Percentiles rank a stretch among this genome's conserved stretches.
Conservation (phyloP, 2,113 vertebrate genomes). For the Brienomyrus brachyistius region DNA sequence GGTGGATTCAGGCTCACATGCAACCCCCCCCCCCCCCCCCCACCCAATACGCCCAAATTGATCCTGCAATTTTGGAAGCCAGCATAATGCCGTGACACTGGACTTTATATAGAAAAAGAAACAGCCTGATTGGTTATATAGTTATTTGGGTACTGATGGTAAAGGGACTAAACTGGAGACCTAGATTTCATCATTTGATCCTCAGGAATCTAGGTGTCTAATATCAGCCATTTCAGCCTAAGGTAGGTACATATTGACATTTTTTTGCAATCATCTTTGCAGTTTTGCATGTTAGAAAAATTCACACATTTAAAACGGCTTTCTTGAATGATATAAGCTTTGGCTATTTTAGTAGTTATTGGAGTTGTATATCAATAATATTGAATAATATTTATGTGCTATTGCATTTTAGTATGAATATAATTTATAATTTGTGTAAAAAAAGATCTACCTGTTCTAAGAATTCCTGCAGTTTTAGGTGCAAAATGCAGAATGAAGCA, state of each 20-base stretch:
- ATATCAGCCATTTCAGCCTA: background rate
- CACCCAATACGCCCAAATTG: background rate
- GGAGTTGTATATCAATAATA: background rate
- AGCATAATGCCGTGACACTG: background rate
- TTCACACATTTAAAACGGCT: background rate
- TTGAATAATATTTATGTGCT: background rate
- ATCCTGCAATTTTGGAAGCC: background rate
- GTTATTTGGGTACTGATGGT: background rate
- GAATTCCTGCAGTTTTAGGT: background rate
- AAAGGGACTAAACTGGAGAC: background rate
- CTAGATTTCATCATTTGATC: background rate
- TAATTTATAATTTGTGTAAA: background rate
- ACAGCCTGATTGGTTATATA: background rate
- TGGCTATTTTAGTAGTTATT: background rate
- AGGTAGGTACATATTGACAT: background rate
- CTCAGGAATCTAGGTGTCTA: background rate
- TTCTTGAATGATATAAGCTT: background rate
- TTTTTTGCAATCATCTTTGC: background rate
- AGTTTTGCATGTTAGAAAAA: background rate
- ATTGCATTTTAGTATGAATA: background rate
- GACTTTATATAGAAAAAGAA: background rate
- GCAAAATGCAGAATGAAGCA: background rate
- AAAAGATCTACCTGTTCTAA: background rate
- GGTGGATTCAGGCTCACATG: background rate
- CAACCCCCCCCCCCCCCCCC: background rate